Evolutionary conservation across 2,797 vertebrate genomes (phyloP), one percentile per base, ranked within the genome.

Genomic region (Clarias platycephalus): DNA sequence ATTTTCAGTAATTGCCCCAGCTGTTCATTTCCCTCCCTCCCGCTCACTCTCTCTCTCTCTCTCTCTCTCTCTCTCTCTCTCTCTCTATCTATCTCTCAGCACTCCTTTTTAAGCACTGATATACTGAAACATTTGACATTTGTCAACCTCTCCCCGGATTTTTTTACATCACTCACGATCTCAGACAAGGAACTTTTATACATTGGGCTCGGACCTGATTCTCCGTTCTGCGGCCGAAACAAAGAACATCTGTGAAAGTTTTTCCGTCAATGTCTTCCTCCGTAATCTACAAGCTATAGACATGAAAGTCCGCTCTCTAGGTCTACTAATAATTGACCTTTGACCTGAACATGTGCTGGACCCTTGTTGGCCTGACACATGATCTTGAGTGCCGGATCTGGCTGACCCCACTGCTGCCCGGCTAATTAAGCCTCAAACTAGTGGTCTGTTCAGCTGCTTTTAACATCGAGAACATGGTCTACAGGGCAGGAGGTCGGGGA

Each of bases 381-480:
- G 85, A 85, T 85, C 79, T 67, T 8, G 24, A 76, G 84, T 22
- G 12, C 31, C 15, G 64, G 77, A 77, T 49, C 68, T 44, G 20
- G 60, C 68, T 82, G 81, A 87, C 81, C 85, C 80, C 77, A 26
- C 83, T 70, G 76, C 83, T 86, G 74, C 66, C 79, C 67, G 24
- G 70, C 81, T 82, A 86, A 86, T 89, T 83, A 86, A 80, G 75
- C 81, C 72, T 79, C 79, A 71, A 77, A 79, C 40, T 26, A 83
- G 63, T 26, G 83, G 64, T 60, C 64, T 71, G 80, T 83, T 81
- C 83, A 58, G 49, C 84, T 83, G 80, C 31, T 82, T 85, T 86
- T 74, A 70, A 72, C 72, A 80, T 57, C 44, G 28, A 62, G 55
- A 68, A 86, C 82, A 66, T 44, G 12, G 70, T 67, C 72, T 67